phyloP scores from a whole-genome alignment of 2,113 vertebrate genomes.

The Tiliqua scincoides region DNA sequence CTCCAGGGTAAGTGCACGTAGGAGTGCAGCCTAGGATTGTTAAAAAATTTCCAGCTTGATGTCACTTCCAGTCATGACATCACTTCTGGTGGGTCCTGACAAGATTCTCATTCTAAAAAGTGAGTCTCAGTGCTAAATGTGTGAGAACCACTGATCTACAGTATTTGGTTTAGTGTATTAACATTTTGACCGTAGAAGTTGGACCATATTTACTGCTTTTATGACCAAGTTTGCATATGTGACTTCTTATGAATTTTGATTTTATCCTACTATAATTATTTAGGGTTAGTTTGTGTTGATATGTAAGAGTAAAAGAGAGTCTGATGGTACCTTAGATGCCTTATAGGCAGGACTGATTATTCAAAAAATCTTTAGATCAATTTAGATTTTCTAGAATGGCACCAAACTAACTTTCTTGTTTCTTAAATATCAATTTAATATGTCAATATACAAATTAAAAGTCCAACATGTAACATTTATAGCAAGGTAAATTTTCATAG shows the following conservation, averaged over 20 bases:
- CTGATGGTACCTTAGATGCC: not conserved
- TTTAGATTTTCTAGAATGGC: not conserved
- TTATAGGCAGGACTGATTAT: too few relatives aligned
- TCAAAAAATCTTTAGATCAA: too few relatives aligned
- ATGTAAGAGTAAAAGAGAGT: not conserved
- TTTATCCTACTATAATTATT: not conserved
- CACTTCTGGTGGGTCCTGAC: too few relatives aligned
- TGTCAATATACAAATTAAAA: not conserved
- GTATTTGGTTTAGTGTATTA: too few relatives aligned
- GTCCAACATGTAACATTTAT: not conserved
- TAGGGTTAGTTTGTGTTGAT: not conserved
- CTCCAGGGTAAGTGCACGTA: too few relatives aligned
- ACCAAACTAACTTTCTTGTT: too few relatives aligned
- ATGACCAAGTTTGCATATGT: not conserved
- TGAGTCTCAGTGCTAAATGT: too few relatives aligned
- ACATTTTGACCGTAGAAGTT: not conserved
- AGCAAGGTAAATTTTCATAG: not conserved
- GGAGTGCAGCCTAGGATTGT: too few relatives aligned
- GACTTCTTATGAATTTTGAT: not conserved
- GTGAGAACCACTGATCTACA: too few relatives aligned
- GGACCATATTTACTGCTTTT: not conserved
- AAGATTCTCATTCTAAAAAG: too few relatives aligned
- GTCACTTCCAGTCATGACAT: too few relatives aligned
- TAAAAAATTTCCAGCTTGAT: too few relatives aligned
- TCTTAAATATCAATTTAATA: not conserved